Evolutionary conservation across 2,888 invertebrate species (phyloP).

Genomic region (Acronicta aceris): DNA sequence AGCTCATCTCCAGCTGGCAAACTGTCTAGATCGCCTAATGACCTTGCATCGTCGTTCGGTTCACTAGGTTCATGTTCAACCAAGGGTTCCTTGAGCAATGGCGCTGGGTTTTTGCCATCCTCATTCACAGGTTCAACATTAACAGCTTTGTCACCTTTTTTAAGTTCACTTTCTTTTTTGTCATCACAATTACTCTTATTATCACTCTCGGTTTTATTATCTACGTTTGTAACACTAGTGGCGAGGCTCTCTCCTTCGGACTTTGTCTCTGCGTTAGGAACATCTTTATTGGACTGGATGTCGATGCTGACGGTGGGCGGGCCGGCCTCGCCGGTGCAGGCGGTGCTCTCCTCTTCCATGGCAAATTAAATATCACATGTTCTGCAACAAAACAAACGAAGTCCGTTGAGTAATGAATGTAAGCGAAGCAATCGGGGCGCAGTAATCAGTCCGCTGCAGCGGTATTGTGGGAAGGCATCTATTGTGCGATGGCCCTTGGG

Average conservation of each 20-base stretch:
- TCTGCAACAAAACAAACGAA: constrained; percentile 80
- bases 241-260: constrained; percentile 59
- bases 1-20: constrained; percentile 83
- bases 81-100: constrained; percentile 68
- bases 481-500: constrained; percentile 72
- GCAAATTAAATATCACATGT: constrained; percentile 78
- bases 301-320: constrained; percentile 62
- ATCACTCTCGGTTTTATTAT: constrained; percentile 60
- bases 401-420: constrained; percentile 42
- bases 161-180: constrained; percentile 65
- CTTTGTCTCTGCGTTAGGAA: constrained; percentile 58
- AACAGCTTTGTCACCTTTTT: constrained; percentile 61
- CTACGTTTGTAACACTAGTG: constrained; percentile 52
- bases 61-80: constrained; percentile 76
- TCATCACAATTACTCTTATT: constrained; percentile 57
- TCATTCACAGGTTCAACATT: constrained; percentile 62
- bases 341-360: constrained; percentile 79
- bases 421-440: constrained; percentile 48
- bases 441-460: constrained; percentile 72
- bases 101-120: constrained; percentile 57
- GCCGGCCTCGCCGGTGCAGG: constrained; percentile 63
- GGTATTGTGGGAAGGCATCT: constrained; percentile 64
- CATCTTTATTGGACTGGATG: constrained; percentile 61
- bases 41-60: constrained; percentile 80
- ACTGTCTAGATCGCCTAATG: constrained; percentile 81